Conservation (phyloP, 92 coral and sea anemone genomes). For the Siderastrea siderea region DNA sequence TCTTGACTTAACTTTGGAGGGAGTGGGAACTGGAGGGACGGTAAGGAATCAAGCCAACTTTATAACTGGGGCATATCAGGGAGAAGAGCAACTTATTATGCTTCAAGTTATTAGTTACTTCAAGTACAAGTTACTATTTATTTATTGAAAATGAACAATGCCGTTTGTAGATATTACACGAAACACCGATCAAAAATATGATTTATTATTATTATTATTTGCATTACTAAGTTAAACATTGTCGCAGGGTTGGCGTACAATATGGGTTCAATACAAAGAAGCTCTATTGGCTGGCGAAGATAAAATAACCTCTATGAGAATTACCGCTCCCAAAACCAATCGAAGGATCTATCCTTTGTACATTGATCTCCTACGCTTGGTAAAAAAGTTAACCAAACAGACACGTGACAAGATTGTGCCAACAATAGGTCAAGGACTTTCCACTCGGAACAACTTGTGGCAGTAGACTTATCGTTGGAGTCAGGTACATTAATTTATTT, state of each 20-base stretch:
- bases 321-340: slow-evolving; percentile 4
- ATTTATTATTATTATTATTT: too few species aligned
- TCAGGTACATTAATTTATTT: not conserved
- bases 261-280: slow-evolving; percentile 16
- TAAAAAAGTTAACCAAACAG: not conserved
- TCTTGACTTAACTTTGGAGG: too few species aligned
- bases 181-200: too few species aligned
- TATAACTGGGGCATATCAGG: too few species aligned
- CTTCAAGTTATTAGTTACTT: too few species aligned
- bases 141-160: too few species aligned
- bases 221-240: not conserved
- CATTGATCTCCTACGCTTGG: slow-evolving; percentile 10
- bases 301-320: not conserved
- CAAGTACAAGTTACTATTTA: too few species aligned
- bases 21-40: too few species aligned
- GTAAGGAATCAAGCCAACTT: too few species aligned
- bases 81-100: too few species aligned
- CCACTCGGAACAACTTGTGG: slow-evolving; percentile 20
- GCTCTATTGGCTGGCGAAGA: not conserved
- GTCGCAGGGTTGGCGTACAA: slow-evolving; percentile 28
- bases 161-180: too few species aligned
- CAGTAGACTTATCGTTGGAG: slow-evolving; percentile 56
- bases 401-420: slow-evolving; percentile 26
- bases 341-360: not conserved
- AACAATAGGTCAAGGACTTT: slow-evolving; percentile 22